Evolutionary conservation across 2,888 invertebrate species (phyloP).

Genomic region (Thymelicus acteon): DNA sequence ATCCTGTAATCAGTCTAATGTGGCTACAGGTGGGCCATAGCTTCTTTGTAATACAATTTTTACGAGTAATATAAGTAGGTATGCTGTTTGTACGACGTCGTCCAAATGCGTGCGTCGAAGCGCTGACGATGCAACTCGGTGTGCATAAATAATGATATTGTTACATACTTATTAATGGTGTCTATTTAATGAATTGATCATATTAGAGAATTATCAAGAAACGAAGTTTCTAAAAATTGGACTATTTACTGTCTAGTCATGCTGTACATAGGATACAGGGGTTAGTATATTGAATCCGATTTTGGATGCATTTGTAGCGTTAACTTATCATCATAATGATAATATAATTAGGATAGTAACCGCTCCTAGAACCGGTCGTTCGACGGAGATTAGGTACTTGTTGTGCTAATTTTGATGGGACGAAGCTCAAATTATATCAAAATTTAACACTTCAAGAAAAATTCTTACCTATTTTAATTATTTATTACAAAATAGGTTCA

Average conservation of each 20-base stretch:
- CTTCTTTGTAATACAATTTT: neutral
- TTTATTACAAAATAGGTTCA: slow-evolving; percentile 6
- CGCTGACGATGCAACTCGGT: neutral
- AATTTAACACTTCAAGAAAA: slow-evolving; percentile 10
- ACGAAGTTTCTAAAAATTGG: slow-evolving; percentile 41
- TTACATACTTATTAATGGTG: slow-evolving; percentile 29
- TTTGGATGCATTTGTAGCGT: slow-evolving; percentile 38
- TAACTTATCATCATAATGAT: slow-evolving; percentile 26
- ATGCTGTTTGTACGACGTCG: neutral
- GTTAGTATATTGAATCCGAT: slow-evolving; percentile 45
- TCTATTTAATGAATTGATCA: slow-evolving; percentile 36
- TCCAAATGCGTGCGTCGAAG: neutral
- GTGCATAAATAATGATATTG: slow-evolving; percentile 3
- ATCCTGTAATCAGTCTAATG: too few relatives aligned
- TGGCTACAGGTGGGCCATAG: too few relatives aligned
- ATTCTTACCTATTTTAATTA: neutral
- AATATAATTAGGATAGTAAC: slow-evolving; percentile 23
- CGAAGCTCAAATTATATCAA: slow-evolving; percentile 14
- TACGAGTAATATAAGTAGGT: neutral
- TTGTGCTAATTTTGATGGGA: slow-evolving; percentile 13
- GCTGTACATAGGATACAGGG: slow-evolving; percentile 49
- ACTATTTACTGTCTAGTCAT: slow-evolving; percentile 45
- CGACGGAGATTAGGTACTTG: neutral
- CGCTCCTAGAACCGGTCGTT: slow-evolving; percentile 34
- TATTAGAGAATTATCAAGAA: slow-evolving; percentile 37